phyloP scores from a whole-genome alignment of 2,888 invertebrate species.

The Drosophila setosimentum region DNA sequence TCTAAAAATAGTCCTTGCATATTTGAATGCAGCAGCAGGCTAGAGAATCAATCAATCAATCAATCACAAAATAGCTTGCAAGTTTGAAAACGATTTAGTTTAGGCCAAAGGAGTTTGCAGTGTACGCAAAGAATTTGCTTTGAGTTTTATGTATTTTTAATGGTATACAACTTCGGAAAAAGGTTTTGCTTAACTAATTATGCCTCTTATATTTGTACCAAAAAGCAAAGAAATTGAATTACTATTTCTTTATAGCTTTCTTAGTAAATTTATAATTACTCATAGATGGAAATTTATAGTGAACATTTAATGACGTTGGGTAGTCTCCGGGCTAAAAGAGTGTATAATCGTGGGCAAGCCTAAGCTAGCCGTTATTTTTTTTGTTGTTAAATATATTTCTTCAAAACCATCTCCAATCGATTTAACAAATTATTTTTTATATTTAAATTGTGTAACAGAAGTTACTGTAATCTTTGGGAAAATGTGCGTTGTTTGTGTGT shows the following conservation, averaged over 20 bases:
- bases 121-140: not conserved
- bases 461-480: not conserved
- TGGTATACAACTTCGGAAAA: not conserved
- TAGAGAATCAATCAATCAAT: no score
- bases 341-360: not conserved
- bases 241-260: not conserved
- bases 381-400: not conserved
- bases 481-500: not conserved
- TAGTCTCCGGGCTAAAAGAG: not conserved
- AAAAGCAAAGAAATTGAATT: not conserved
- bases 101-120: fast-evolving
- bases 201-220: not conserved
- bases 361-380: not conserved
- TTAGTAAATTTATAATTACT: not conserved
- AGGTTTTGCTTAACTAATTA: no score
- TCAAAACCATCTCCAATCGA: conserved; percentile 1
- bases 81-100: not conserved
- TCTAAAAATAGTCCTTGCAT: not conserved
- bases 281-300: not conserved
- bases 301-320: not conserved
- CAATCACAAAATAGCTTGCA: no score
- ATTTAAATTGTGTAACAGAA: not conserved
- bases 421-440: not conserved
- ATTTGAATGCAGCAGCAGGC: not conserved
- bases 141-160: not conserved